These are phyloP conservation scores for Callionymus lyra DNA, from an alignment of 2,113 vertebrate species.

Conservation along the genomic window DNA sequence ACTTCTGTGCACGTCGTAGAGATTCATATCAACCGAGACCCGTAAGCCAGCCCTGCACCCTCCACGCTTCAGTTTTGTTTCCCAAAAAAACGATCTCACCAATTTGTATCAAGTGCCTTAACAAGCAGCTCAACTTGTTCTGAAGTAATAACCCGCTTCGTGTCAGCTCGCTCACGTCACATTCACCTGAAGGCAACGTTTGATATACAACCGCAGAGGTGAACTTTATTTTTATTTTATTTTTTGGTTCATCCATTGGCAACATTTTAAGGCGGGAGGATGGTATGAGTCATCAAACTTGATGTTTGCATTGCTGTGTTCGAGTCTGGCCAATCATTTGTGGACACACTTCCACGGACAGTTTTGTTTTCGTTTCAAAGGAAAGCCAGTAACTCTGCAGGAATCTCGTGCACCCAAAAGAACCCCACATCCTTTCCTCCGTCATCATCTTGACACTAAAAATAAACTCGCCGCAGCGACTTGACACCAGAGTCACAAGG, in stretches of 20 bases:
- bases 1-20: slow-evolving; percentile 26
- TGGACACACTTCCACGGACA: slow-evolving; percentile 43
- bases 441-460: slow-evolving; percentile 70
- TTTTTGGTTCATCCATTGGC: slow-evolving; percentile 21
- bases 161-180: slow-evolving; percentile 18
- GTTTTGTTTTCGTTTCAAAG: slow-evolving; percentile 39
- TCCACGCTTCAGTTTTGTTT: slow-evolving; percentile 36
- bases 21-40: slow-evolving; percentile 29
- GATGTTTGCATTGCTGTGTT: slow-evolving; percentile 30
- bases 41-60: slow-evolving; percentile 33
- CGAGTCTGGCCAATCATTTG: slow-evolving; percentile 31
- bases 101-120: slow-evolving; percentile 99
- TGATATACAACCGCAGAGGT: slow-evolving; percentile 24
- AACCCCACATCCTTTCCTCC: slow-evolving; percentile 66
- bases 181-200: slow-evolving; percentile 33
- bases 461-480: slow-evolving; percentile 39
- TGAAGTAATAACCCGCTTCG: slow-evolving; percentile 73
- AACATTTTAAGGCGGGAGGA: slow-evolving; percentile 7
- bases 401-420: slow-evolving; percentile 66
- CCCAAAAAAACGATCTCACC: slow-evolving; percentile 81
- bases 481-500: slow-evolving; percentile 42
- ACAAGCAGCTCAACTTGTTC: slow-evolving; percentile 88
- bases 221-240: slow-evolving; percentile 32
- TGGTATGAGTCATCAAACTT: slow-evolving; percentile 16
- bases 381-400: slow-evolving; percentile 49